Conservation (phyloP, 2,888 invertebrate genomes). For the Drosophila meridionalis region DNA sequence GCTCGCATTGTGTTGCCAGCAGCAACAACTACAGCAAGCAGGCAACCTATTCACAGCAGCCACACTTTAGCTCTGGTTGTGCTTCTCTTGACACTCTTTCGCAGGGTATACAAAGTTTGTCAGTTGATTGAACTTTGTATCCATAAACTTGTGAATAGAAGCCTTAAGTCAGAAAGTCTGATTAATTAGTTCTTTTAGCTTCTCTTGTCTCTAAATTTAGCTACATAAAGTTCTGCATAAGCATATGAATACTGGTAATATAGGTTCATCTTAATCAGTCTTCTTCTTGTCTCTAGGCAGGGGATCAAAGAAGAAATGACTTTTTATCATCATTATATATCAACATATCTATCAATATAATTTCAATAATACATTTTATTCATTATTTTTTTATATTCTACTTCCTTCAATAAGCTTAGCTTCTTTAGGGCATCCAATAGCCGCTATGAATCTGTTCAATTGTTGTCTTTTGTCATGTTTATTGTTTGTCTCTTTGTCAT, state of each 20-base stretch:
- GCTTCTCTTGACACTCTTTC: constrained; percentile 31
- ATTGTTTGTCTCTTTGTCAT: constrained; percentile 54
- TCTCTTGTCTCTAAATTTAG: neutral
- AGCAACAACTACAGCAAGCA: constrained; percentile 36
- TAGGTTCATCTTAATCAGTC: neutral
- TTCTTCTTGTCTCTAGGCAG: neutral
- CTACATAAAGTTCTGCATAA: neutral
- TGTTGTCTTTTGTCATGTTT: constrained; percentile 13
- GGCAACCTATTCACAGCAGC: constrained; percentile 64
- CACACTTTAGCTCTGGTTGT: constrained; percentile 25
- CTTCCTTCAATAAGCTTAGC: no score
- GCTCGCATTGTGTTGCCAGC: constrained; percentile 68
- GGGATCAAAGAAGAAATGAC: neutral
- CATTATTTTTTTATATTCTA: neutral
- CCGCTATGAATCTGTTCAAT: neutral
- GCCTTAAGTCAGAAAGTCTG: neutral
- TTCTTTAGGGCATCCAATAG: constrained; percentile 8
- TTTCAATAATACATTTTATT: no score
- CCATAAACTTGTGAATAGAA: neutral
- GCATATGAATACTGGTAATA: neutral
- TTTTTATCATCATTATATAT: no score
- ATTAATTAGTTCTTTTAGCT: neutral
- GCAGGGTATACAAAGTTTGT: neutral
- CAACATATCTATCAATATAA: no score
- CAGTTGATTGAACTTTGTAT: neutral